These are phyloP conservation scores for Idaea biselata DNA, from an alignment of 2,888 invertebrate genomes.

Conservation along the genomic window DNA sequence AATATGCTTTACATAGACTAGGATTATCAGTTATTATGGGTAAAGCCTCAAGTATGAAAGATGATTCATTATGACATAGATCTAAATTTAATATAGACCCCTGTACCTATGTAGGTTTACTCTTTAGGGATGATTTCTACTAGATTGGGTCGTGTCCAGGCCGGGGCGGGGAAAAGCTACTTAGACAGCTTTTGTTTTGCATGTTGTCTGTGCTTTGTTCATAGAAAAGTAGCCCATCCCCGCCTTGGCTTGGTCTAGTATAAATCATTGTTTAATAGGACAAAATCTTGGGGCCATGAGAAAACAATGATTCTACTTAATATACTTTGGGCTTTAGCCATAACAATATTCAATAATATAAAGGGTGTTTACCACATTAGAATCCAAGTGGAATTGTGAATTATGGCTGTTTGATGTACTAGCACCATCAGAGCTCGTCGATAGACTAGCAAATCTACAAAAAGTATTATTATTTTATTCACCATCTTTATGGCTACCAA, in stretches of 20 bases:
- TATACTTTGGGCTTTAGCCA: conserved; percentile 4
- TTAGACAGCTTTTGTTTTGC: too few species aligned
- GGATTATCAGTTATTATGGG: background rate
- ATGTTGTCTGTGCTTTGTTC: too few species aligned
- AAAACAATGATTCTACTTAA: too few species aligned
- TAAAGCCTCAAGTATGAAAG: background rate
- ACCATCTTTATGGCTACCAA: background rate
- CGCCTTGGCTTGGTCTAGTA: too few species aligned
- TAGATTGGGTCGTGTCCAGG: too few species aligned
- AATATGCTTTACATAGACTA: background rate
- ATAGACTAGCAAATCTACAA: conserved; percentile 85
- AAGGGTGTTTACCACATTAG: conserved; percentile 56
- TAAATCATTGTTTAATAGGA: too few species aligned
- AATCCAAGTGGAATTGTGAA: conserved; percentile 68
- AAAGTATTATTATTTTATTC: conserved; percentile 8
- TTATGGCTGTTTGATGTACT: conserved; percentile 67
- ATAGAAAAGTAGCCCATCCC: too few species aligned
- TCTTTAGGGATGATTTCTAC: too few species aligned
- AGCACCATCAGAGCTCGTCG: conserved; percentile 74
- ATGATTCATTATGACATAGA: background rate
- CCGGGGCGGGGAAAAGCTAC: too few species aligned
- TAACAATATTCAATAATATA: background rate
- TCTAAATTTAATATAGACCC: too few species aligned
- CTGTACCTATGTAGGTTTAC: too few species aligned
- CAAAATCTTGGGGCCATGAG: background rate